Conservation (phyloP, 1,140 invertebrate genomes). For the Caenorhabditis inopinata region DNA sequence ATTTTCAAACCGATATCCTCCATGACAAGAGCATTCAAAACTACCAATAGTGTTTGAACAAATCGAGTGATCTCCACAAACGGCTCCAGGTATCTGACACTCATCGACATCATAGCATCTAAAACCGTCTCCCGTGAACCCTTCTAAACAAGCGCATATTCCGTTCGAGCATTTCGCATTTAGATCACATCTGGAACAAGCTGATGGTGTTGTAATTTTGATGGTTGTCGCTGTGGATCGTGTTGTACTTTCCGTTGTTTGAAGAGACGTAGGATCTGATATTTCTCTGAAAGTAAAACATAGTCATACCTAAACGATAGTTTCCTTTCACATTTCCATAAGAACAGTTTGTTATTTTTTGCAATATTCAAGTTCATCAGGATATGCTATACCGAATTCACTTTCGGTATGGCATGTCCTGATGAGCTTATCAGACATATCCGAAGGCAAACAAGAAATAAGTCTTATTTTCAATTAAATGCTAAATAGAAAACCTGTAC, state of each 20-base stretch:
- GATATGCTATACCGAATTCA: too few relatives aligned
- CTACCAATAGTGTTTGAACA: constrained; percentile 42
- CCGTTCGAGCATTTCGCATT: constrained; percentile 35
- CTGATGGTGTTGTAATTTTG: not conserved
- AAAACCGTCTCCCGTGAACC: constrained; percentile 42
- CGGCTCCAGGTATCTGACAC: not conserved
- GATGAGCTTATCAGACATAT: too few relatives aligned
- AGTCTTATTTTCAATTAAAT: too few relatives aligned
- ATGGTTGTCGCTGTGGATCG: not conserved
- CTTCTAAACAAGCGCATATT: constrained; percentile 18
- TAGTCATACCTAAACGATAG: too few relatives aligned
- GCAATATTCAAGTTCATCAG: too few relatives aligned
- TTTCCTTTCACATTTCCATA: too few relatives aligned
- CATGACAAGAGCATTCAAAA: constrained; percentile 44
- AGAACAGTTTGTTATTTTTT: too few relatives aligned
- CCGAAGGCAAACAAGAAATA: too few relatives aligned
- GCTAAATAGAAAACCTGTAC: too few relatives aligned
- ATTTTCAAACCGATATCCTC: constrained; percentile 34
- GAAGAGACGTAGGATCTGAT: not conserved
- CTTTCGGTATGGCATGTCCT: too few relatives aligned
- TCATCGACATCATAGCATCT: constrained; percentile 46
- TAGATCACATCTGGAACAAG: constrained; percentile 32
- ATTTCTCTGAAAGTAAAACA: not conserved
- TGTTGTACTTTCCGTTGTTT: not conserved
- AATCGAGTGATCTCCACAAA: constrained; percentile 40